Percentiles rank a stretch among this genome's conserved stretches.
Conservation (phyloP, 2,113 vertebrate species). For the Menura novaehollandiae region DNA sequence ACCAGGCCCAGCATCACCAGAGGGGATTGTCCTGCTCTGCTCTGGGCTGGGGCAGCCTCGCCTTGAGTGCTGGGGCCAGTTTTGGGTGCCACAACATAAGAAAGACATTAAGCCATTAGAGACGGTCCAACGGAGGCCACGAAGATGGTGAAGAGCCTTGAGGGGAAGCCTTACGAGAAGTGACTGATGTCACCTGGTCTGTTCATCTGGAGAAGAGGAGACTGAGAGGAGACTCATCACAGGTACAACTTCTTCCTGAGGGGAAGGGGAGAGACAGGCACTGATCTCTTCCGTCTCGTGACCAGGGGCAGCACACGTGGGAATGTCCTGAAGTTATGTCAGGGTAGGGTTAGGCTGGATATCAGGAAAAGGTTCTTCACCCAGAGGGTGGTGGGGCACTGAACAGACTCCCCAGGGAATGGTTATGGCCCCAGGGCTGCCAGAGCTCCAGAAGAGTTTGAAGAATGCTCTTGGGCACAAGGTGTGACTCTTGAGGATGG, state of each 20-base stretch:
- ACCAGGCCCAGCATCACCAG: background rate
- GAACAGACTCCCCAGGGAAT: background rate
- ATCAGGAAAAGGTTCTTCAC: background rate
- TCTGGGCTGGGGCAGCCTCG: background rate
- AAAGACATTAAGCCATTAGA: background rate
- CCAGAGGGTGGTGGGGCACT: background rate
- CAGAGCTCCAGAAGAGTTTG: background rate
- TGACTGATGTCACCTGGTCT: fast-evolving
- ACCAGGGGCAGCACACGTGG: background rate
- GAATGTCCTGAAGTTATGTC: background rate
- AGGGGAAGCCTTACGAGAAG: background rate
- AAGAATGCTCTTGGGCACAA: background rate
- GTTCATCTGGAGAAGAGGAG: background rate
- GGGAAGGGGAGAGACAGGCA: background rate
- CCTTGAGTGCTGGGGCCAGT: background rate
- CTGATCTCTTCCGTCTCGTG: background rate
- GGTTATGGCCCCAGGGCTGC: background rate
- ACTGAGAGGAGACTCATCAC: no score
- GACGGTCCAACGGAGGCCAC: background rate
- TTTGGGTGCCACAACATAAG: background rate
- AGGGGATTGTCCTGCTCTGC: background rate
- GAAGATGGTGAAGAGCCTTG: background rate
- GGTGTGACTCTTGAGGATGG: background rate
- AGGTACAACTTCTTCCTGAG: no score
- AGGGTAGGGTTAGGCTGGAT: background rate